Evolutionary conservation across 2,797 vertebrate genomes (phyloP).

Genomic region (Chelon labrosus): DNA sequence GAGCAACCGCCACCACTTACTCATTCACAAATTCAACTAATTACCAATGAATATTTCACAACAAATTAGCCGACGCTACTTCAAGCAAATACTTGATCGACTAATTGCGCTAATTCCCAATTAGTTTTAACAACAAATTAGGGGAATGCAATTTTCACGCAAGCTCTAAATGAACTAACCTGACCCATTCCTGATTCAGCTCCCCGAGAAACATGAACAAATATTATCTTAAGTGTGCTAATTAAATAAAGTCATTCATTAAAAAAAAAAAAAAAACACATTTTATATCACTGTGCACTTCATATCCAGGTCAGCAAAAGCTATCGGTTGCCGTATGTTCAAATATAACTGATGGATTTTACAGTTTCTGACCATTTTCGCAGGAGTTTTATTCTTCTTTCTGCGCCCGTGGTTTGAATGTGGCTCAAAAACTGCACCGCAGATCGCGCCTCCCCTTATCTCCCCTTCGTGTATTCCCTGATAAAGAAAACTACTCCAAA

Average conservation of each 20-base stretch:
- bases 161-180: conserved; percentile 44
- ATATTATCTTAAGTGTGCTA: conserved; percentile 20
- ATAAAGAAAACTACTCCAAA: conserved; percentile 36
- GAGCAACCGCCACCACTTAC: conserved; percentile 26
- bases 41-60: conserved; percentile 24
- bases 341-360: not conserved
- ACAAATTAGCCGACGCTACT: conserved; percentile 36
- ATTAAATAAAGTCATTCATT: conserved; percentile 29
- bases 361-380: not conserved
- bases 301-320: not conserved
- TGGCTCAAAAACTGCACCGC: not conserved
- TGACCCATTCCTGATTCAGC: conserved; percentile 43
- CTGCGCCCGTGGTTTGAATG: not conserved
- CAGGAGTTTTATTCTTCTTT: not conserved
- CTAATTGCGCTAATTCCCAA: conserved; percentile 55
- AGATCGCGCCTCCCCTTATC: conserved; percentile 22
- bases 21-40: conserved; percentile 36
- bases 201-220: conserved; percentile 21
- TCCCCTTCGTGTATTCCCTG: conserved; percentile 26
- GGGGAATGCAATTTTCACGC: conserved; percentile 36
- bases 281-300: not conserved
- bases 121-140: conserved; percentile 62
- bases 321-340: too few relatives aligned
- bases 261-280: not conserved
- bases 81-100: conserved; percentile 51